Base-by-base conservation (phyloP, 2,888 invertebrate species). In the Drosophila putrida region DNA sequence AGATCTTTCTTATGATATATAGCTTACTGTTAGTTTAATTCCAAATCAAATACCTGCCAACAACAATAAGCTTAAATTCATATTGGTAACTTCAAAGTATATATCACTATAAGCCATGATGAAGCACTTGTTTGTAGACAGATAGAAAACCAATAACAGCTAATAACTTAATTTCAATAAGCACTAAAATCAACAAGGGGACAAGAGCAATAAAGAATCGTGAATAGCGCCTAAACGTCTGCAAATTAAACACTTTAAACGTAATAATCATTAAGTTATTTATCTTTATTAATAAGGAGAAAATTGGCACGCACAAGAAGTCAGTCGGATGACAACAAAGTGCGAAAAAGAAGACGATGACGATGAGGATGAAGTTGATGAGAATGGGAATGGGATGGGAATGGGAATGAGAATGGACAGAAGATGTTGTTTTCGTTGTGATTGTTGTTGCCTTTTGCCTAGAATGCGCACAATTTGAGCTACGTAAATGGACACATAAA, bases 201-300 rank as follows among this genome's bases (percentile, higher is more conserved):
- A 20, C 0, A 41, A 35, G n/a, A 44, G 54, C 78, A 64, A 67
- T 80, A 55, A 58, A 64, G 69, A 55, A 77, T 41, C 20, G 69
- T 46, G 70, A 64, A 75, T 61, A 73, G 70, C 86, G 64, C 65
- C 70, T 71, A 65, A 83, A 69, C 70, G 79, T 75, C 86, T 78
- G 74, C 66, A 64, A 88, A 86, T 86, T 82, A 87, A 88, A 81
- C 89, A 88, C 87, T 88, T 80, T 86, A 73, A 88, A 71, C 87
- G 80, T 79, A 77, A 86, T 87, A 87, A 82, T 84, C 88, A 86
- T 86, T 88, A 88, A 88, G 86, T 86, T 89, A 86, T 86, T 88
- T 86, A 83, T 85, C 87, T 88, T 88, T 86, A 88, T 88, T 88
- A 88, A 86, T 85, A 88, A 88, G 84, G 77, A 79, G 85, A 77